Conservation (phyloP, 1,140 invertebrate genomes). For the Akabosia matsudoensis region DNA sequence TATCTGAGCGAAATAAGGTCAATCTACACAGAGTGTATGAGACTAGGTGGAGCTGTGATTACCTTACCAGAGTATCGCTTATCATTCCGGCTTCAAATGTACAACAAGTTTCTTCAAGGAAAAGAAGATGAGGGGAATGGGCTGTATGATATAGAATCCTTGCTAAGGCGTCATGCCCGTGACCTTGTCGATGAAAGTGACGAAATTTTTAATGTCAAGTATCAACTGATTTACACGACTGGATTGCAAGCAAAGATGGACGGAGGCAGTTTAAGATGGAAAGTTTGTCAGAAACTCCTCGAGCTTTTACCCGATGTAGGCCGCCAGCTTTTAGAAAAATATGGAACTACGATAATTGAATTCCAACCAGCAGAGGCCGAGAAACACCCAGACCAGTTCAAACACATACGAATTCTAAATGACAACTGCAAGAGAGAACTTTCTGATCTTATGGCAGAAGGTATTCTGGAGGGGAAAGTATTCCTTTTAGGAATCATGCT, state of each 20-base stretch:
- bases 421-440: neutral
- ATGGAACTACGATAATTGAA: slow-evolving; percentile 5
- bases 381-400: neutral
- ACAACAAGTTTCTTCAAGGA: neutral
- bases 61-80: slow-evolving; percentile 34
- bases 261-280: slow-evolving; percentile 23
- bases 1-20: neutral
- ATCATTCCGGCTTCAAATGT: slow-evolving; percentile 32
- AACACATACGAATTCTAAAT: neutral
- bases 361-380: neutral
- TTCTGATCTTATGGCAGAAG: neutral
- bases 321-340: neutral
- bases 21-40: slow-evolving; percentile 25
- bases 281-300: slow-evolving; percentile 13
- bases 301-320: neutral
- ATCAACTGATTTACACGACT: slow-evolving; percentile 32
- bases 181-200: slow-evolving; percentile 37
- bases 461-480: neutral
- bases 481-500: neutral
- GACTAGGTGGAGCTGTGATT: slow-evolving; percentile 19
- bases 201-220: slow-evolving; percentile 31
- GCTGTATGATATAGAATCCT: neutral
- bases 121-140: neutral
- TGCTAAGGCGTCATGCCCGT: neutral
- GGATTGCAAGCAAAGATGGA: slow-evolving; percentile 20